phyloP scores from a whole-genome alignment of 2,113 vertebrate species.

The Heliornis fulica region DNA sequence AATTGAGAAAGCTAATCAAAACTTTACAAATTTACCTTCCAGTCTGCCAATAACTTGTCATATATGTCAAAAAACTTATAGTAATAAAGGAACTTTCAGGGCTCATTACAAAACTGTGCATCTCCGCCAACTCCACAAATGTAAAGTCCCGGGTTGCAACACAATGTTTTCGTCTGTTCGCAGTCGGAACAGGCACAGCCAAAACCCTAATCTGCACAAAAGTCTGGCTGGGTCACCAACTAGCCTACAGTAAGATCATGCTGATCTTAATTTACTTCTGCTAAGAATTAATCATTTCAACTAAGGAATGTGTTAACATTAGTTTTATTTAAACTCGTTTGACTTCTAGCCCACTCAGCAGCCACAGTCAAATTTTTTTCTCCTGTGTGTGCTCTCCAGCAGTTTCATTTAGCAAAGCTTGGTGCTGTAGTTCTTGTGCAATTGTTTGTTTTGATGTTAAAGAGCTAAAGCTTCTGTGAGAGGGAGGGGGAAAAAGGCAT shows the following conservation, averaged over 20 bases:
- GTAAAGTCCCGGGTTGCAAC: conserved; percentile 92
- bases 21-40: conserved; percentile 69
- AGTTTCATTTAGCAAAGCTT: conserved; percentile 28
- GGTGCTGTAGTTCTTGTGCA: conserved; percentile 11
- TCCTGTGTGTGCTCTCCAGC: background rate
- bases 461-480: background rate
- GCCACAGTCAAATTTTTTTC: background rate
- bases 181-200: conserved; percentile 95
- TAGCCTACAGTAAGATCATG: conserved; percentile 57
- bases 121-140: conserved; percentile 92
- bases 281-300: conserved; percentile 37
- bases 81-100: conserved; percentile 95
- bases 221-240: conserved; percentile 77
- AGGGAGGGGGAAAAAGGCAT: background rate
- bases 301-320: conserved; percentile 46
- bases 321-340: conserved; percentile 26
- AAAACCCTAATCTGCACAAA: conserved; percentile 96
- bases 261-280: conserved; percentile 9
- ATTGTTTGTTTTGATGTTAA: conserved; percentile 16
- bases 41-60: conserved; percentile 91
- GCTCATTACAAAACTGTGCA: conserved; percentile 98
- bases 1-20: conserved; percentile 75
- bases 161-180: conserved; percentile 95
- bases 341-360: background rate
- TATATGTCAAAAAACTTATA: conserved; percentile 94